A percentile compares a stretch with the other conserved stretches of the same genome.
phyloP scores from a whole-genome alignment of 1,140 invertebrate genomes.

The Heliothis subflexa region DNA sequence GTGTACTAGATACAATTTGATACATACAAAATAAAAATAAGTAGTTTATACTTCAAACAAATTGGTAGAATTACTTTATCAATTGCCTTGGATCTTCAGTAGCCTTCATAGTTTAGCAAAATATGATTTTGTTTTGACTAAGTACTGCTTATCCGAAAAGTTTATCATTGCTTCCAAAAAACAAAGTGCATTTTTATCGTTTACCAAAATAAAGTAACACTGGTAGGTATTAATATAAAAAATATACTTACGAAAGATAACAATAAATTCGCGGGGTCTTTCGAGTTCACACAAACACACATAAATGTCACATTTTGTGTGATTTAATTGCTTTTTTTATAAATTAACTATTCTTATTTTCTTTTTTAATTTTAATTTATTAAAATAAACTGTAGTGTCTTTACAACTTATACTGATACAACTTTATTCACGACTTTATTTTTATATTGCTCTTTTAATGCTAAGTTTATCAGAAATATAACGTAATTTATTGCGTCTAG shows the following conservation, averaged over 20 bases:
- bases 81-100: too few species aligned
- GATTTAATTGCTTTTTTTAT: constrained; percentile 64
- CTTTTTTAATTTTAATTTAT: background rate
- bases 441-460: background rate
- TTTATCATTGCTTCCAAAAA: background rate
- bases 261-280: constrained; percentile 43
- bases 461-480: background rate
- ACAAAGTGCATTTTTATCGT: background rate
- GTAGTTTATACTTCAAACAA: too few species aligned
- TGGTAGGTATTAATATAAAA: constrained; percentile 17
- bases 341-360: constrained; percentile 50
- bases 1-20: too few species aligned
- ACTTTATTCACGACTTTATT: background rate
- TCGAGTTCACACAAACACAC: constrained; percentile 52
- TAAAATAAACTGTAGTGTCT: constrained; percentile 58
- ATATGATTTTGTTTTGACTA: too few species aligned
- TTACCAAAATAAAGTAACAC: background rate
- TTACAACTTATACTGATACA: constrained; percentile 55
- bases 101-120: too few species aligned
- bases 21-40: too few species aligned
- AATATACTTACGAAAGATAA: constrained; percentile 16
- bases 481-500: background rate
- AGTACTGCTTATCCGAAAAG: too few species aligned
- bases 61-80: too few species aligned
- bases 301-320: constrained; percentile 54